Percentiles rank a stretch among this genome's conserved stretches.
Evolutionary conservation across 2,113 vertebrate species (phyloP).

Genomic region (Actenoides hombroni): DNA sequence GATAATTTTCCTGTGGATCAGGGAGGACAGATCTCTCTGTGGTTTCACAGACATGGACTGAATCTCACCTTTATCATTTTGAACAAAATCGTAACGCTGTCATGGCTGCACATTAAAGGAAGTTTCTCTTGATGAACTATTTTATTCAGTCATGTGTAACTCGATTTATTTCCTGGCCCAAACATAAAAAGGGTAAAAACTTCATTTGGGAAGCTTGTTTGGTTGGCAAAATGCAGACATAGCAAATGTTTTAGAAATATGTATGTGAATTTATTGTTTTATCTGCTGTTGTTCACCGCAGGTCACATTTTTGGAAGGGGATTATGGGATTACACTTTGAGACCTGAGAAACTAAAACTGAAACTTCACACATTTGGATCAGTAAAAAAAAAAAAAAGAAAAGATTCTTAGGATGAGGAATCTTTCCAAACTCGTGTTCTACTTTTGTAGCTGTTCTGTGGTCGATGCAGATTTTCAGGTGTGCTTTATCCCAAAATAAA

Average conservation of each 20-base stretch:
- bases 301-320: background rate
- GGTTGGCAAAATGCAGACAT: background rate
- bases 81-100: background rate
- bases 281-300: background rate
- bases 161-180: conserved; percentile 24
- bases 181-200: background rate
- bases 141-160: conserved; percentile 19
- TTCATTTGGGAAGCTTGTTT: background rate
- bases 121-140: conserved; percentile 26
- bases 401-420: background rate
- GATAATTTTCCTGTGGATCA: conserved; percentile 41
- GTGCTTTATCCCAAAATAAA: background rate
- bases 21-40: conserved; percentile 31
- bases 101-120: background rate
- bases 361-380: background rate
- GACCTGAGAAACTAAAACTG: background rate
- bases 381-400: background rate
- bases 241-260: background rate
- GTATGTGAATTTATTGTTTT: background rate
- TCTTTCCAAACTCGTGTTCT: background rate
- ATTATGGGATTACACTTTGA: background rate
- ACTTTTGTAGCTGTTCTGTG: background rate
- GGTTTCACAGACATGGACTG: conserved; percentile 11
- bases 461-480: background rate
- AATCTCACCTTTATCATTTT: conserved; percentile 33